Evolutionary conservation across 1,140 invertebrate species (phyloP), one percentile per base, ranked within the genome.

Genomic region (Harlomillsia oculata): DNA sequence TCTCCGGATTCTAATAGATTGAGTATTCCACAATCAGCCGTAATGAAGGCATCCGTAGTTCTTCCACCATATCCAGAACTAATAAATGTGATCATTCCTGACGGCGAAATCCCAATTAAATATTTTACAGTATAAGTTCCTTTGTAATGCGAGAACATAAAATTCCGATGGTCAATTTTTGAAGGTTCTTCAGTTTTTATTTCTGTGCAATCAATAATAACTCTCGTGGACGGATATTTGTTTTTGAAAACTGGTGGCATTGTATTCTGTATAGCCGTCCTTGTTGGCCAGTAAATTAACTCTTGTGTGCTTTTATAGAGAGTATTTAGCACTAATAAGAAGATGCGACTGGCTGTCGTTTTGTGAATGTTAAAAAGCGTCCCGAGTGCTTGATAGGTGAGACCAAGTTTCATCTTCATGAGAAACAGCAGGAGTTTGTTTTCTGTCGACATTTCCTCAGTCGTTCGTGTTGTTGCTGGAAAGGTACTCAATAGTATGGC

Each of bases 141-240:
- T 67, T 75, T 73, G 45, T 74, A 74, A 51, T 66, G 56, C 5
- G 71, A 72, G 44, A 70, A 72, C 48, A 65, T 64, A 29, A 44
- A 54, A 44, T 68, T 48, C 49, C 66, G 45, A 30, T 67, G 50
- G 37, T 68, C 66, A 32, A 68, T 61, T 45, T 13, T 37, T 32
- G 66, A 36, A 16, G 69, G 70, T 26, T 62, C 59, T 66, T 73
- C 67, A 28, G 68, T 69, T 58, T 65, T 66, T 16, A 75, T 66
- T 66, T 74, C 72, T 53, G 68, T 72, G 48, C 71, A 72, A 39
- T 73, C 71, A 53, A 72, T 68, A 43, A 73, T 72, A 3, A 72
- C 68, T 61, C 71, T 63, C 43, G 64, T 69, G 61, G 32, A 52
- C 54, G 29, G 25, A 62, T 69, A 72, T 46, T 66, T 45, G 28